Evolutionary conservation across 2,888 invertebrate species (phyloP).

Genomic region (Callyntrura guangdongensis): DNA sequence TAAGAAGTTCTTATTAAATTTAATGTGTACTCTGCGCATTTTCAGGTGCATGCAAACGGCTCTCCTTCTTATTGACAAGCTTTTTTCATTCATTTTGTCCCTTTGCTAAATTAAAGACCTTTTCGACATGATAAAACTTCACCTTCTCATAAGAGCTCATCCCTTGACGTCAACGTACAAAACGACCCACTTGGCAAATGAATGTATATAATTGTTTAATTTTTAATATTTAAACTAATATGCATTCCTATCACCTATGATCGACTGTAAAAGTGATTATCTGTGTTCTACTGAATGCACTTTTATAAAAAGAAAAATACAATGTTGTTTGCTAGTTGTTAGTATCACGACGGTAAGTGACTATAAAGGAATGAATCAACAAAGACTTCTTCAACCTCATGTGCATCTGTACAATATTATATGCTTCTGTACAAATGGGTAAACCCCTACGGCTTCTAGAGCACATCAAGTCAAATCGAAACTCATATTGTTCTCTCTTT

Average conservation of each 20-base stretch:
- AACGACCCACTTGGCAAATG: conserved; percentile 77
- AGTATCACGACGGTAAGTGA: too few species aligned
- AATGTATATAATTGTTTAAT: conserved; percentile 40
- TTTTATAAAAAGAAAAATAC: too few species aligned
- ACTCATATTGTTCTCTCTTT: conserved; percentile 63
- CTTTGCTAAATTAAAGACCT: conserved; percentile 1
- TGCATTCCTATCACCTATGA: neutral
- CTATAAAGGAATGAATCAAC: conserved; percentile 4
- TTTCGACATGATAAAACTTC: neutral
- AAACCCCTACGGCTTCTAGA: neutral
- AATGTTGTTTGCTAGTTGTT: too few species aligned
- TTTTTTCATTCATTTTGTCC: conserved; percentile 28
- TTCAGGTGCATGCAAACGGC: neutral
- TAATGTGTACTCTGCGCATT: neutral
- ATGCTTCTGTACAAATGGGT: neutral
- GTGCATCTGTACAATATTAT: neutral
- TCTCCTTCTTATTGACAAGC: neutral
- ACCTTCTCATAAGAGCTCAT: neutral
- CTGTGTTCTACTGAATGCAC: too few species aligned
- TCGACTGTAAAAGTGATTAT: too few species aligned
- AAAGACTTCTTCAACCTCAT: neutral
- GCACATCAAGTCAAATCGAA: conserved; percentile 14
- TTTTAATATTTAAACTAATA: conserved; percentile 21
- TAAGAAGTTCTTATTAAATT: neutral
- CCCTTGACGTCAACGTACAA: conserved; percentile 36